Percentiles rank a stretch among this genome's conserved stretches.
These are phyloP conservation scores for Microcebus jonahi DNA, from an alignment of 2,113 vertebrate species.

Conservation along the genomic window DNA sequence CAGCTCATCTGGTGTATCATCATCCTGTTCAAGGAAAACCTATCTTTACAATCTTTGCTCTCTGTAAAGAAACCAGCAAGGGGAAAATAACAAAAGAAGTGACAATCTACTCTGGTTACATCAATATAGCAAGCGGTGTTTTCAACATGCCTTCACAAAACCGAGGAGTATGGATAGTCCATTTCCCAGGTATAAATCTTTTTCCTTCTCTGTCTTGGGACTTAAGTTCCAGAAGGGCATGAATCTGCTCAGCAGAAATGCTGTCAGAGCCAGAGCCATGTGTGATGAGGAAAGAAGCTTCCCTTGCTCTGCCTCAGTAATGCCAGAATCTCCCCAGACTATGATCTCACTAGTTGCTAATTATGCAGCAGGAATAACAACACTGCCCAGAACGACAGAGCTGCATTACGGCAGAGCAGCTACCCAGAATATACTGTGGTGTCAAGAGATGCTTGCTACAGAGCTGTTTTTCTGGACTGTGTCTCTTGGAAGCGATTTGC, in stretches of 20 bases:
- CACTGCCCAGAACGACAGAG: conserved; percentile 61
- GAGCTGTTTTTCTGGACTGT: conserved; percentile 31
- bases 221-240: not conserved
- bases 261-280: conserved; percentile 35
- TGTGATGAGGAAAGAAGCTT: not conserved
- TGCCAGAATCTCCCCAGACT: conserved; percentile 71
- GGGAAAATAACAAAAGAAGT: not conserved
- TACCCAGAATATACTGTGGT: conserved; percentile 56
- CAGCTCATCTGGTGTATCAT: not conserved
- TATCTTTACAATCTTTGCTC: not conserved
- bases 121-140: not conserved
- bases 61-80: conserved; percentile 38
- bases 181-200: conserved; percentile 1
- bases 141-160: not conserved
- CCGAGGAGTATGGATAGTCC: not conserved
- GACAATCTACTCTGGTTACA: not conserved
- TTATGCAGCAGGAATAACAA: conserved; percentile 77
- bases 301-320: conserved; percentile 49
- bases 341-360: conserved; percentile 80
- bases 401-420: conserved; percentile 65
- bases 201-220: conserved; percentile 30
- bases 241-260: conserved; percentile 40
- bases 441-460: conserved; percentile 8
- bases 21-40: not conserved
- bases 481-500: not conserved